Evolutionary conservation across 2,113 vertebrate species (phyloP).

Genomic region (Menidia beryllina): DNA sequence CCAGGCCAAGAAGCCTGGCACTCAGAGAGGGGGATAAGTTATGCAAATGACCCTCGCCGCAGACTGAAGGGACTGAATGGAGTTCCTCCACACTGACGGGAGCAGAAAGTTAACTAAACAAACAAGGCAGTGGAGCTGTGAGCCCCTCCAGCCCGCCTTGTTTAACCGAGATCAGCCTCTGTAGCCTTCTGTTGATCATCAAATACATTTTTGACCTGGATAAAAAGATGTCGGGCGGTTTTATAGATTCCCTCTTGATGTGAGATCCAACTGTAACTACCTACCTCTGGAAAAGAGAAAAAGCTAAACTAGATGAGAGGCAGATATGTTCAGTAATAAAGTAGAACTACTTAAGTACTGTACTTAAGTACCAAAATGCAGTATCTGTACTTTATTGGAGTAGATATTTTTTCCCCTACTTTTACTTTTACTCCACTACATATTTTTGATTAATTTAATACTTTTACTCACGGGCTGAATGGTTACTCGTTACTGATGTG

Average conservation of each 20-base stretch:
- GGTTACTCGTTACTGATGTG: too few species aligned
- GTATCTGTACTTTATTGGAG: too few species aligned
- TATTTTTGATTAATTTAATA: too few species aligned
- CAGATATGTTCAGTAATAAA: too few species aligned
- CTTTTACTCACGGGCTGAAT: too few species aligned
- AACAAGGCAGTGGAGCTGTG: constrained; percentile 62
- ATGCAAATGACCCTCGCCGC: constrained; percentile 75
- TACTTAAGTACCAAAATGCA: too few species aligned
- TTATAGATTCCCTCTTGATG: constrained; percentile 17
- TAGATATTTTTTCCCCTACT: too few species aligned
- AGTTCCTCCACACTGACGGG: constrained; percentile 66
- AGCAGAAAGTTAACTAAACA: constrained; percentile 78
- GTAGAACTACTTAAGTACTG: too few species aligned
- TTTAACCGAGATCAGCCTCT: constrained; percentile 32
- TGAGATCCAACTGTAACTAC: not conserved
- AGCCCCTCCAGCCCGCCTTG: constrained; percentile 27
- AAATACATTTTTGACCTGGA: constrained; percentile 42
- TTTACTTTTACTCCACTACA: too few species aligned
- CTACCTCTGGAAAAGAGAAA: not conserved
- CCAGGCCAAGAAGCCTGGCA: constrained; percentile 63
- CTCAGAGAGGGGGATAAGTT: constrained; percentile 65
- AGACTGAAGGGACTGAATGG: constrained; percentile 71
- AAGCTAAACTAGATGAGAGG: not conserved
- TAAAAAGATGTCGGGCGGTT: constrained; percentile 19
- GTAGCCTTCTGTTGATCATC: constrained; percentile 13